Evolutionary conservation across 2,888 invertebrate genomes (phyloP).

Genomic region (Lamproptera curius): DNA sequence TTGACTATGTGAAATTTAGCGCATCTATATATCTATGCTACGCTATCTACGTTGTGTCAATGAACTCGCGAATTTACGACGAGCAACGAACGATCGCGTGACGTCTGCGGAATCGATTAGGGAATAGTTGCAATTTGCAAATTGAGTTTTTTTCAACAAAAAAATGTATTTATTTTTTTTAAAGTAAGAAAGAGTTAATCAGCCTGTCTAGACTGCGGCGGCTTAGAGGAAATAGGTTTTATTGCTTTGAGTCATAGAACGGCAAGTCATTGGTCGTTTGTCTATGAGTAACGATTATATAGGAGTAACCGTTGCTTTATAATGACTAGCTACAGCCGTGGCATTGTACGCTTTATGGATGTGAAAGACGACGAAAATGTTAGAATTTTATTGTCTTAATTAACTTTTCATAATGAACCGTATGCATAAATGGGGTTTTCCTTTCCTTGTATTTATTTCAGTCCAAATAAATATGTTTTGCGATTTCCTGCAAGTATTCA

Average conservation of each 20-base stretch:
- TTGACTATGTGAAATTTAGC: neutral
- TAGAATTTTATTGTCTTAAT: too few relatives aligned
- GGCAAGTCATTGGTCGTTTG: constrained; percentile 1
- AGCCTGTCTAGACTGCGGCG: constrained; percentile 9
- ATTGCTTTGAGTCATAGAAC: constrained; percentile 15
- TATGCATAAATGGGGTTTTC: too few relatives aligned
- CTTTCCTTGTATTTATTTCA: too few relatives aligned
- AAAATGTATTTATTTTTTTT: constrained; percentile 13
- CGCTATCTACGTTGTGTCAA: constrained; percentile 3
- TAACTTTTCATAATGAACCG: too few relatives aligned
- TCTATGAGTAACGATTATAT: constrained; percentile 1
- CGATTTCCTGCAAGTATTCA: too few relatives aligned
- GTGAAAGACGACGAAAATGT: too few relatives aligned
- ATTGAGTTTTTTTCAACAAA: constrained; percentile 3
- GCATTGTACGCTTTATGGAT: too few relatives aligned
- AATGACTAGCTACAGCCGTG: too few relatives aligned
- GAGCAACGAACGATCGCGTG: neutral
- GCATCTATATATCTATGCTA: neutral
- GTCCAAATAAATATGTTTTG: too few relatives aligned
- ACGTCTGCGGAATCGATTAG: constrained; percentile 2
- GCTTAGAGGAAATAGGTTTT: constrained; percentile 10
- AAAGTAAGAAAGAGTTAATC: constrained; percentile 14
- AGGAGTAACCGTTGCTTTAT: neutral
- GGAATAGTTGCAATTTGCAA: constrained; percentile 9
- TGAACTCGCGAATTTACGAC: neutral